Evolutionary conservation across 2,113 vertebrate species (phyloP), one percentile per base, ranked within the genome.

Genomic region (Ammodytes marinus): DNA sequence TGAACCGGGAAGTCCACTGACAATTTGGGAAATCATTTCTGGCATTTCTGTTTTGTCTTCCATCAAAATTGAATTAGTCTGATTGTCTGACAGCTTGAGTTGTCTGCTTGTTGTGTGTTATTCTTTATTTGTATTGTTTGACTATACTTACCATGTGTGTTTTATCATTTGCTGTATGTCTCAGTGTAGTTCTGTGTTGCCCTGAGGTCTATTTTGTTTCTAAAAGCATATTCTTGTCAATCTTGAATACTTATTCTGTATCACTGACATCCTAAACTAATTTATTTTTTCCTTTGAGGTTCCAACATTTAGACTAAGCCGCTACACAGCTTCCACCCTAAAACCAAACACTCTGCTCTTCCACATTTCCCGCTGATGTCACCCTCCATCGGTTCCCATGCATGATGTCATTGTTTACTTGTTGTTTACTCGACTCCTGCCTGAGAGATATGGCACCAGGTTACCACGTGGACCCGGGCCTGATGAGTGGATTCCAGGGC

Each of bases 371-470:
- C 14, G 1, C 42, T 92, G 87, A 93, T 84, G 89, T 91, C 86
- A 91, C 72, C 35, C 57, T 74, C 61, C 57, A 73, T 82, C 39
- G 10, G 76, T 80, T 85, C 85, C 85, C 79, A 79, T 52, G 14
- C 55, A 91, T 92, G 90, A 95, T 85, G 88, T 93, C 90, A 91
- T 69, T 89, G 90, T 93, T 93, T 92, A 89, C 83, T 74, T 47
- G 46, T 49, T 89, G 88, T 93, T 94, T 92, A 91, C 88, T 90
- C 69, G 37, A 71, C 91, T 91, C 75, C 80, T 71, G 88, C 76
- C 81, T 59, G 93, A 89, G 87, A 93, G 89, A 94, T 92, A 85
- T 87, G 86, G 70, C 93, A 94, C 89, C 71, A 69, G 63, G 64
- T 77, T 66, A 84, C 67, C 81, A 82, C 81, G 59, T 87, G 88